A percentile compares a stretch with the other conserved stretches of the same genome.
phyloP scores from a whole-genome alignment of 2,888 invertebrate genomes.

The Zygogramma bicolorata region DNA sequence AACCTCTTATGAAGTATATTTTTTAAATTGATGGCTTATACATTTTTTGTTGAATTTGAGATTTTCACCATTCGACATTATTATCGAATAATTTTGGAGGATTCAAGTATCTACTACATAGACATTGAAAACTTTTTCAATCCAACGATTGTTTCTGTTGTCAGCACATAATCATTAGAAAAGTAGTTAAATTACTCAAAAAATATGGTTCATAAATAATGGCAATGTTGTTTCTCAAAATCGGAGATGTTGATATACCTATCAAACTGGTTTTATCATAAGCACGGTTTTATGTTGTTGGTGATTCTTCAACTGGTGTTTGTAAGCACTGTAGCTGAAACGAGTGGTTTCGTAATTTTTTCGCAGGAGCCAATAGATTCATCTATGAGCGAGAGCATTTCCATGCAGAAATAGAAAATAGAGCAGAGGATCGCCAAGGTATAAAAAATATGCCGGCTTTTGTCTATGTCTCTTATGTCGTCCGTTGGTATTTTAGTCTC shows the following conservation, averaged over 20 bases:
- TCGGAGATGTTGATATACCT: background rate
- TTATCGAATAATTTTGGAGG: too few species aligned
- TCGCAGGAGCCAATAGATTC: constrained; percentile 37
- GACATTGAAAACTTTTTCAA: too few species aligned
- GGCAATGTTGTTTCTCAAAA: background rate
- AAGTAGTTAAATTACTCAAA: too few species aligned
- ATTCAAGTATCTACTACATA: too few species aligned
- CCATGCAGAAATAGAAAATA: constrained; percentile 40
- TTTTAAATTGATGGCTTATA: too few species aligned
- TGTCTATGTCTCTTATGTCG: constrained; percentile 28
- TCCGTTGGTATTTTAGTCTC: constrained; percentile 18
- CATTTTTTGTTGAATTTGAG: too few species aligned
- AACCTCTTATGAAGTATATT: too few species aligned
- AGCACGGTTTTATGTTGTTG: constrained; percentile 19
- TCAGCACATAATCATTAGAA: too few species aligned
- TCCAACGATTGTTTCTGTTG: too few species aligned
- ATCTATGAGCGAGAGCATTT: constrained; percentile 40
- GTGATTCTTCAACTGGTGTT: constrained; percentile 21
- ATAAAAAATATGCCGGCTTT: constrained; percentile 33
- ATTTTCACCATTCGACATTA: too few species aligned
- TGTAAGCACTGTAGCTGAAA: constrained; percentile 23
- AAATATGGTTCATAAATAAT: background rate
- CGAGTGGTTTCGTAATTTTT: constrained; percentile 30
- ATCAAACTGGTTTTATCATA: constrained; percentile 21
- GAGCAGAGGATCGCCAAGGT: constrained; percentile 44